These are phyloP conservation scores for Stenodera caucasica DNA, from an alignment of 2,888 invertebrate species.

Conservation along the genomic window DNA sequence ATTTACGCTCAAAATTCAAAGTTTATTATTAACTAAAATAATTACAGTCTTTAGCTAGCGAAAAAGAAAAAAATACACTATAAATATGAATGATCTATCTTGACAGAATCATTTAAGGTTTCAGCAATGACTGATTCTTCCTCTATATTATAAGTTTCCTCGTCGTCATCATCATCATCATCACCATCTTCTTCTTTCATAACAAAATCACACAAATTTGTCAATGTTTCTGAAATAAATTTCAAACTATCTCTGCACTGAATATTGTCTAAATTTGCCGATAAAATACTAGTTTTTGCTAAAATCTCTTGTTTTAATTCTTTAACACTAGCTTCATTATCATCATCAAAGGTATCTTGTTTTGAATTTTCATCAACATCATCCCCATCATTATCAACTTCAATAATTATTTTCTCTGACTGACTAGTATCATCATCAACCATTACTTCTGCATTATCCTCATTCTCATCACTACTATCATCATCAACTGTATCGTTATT, in stretches of 20 bases:
- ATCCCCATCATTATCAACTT: conserved; percentile 13
- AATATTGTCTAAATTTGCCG: neutral
- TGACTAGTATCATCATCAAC: conserved; percentile 9
- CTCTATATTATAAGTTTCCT: neutral
- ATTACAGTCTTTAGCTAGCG: neutral
- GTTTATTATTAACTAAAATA: neutral
- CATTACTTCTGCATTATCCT: neutral
- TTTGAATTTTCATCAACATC: conserved; percentile 1
- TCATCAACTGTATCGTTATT: neutral
- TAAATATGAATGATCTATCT: conserved; percentile 19
- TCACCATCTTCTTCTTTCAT: neutral
- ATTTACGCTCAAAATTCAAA: neutral
- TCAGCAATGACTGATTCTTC: neutral
- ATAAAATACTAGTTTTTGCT: conserved; percentile 9
- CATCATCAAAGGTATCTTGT: neutral
- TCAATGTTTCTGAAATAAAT: conserved; percentile 16
- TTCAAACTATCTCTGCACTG: conserved; percentile 3
- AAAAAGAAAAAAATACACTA: conserved; percentile 1
- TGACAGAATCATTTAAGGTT: neutral
- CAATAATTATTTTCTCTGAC: conserved; percentile 18
- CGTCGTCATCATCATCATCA: no score
- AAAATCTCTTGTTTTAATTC: conserved; percentile 15
- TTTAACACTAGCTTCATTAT: neutral
- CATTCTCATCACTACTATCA: neutral
- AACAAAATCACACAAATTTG: conserved; percentile 13